Conservation (phyloP, 2,888 invertebrate genomes). For the Raillietiella orientalis region DNA sequence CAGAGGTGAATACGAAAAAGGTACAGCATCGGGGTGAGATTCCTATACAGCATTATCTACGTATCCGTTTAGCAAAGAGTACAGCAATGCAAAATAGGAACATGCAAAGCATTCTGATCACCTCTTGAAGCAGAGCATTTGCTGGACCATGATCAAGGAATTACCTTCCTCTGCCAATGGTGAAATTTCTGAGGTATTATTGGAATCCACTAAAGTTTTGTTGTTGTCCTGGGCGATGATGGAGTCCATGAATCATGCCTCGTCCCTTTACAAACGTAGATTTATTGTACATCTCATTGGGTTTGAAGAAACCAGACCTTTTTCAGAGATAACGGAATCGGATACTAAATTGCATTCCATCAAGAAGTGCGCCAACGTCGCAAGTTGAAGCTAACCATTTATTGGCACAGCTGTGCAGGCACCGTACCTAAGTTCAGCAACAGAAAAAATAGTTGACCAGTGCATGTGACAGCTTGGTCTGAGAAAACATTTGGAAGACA, state of each 20-base stretch:
- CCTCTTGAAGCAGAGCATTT: too few species aligned
- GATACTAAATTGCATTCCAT: too few species aligned
- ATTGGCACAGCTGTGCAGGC: conserved; percentile 97
- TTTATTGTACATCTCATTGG: conserved; percentile 53
- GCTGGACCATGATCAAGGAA: too few species aligned
- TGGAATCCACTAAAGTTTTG: conserved; percentile 10
- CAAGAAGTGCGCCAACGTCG: too few species aligned
- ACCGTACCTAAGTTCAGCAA: conserved; percentile 45
- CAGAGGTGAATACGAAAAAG: too few species aligned
- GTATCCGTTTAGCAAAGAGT: too few species aligned
- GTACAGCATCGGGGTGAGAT: too few species aligned
- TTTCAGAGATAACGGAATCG: conserved; percentile 23
- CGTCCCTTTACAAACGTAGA: conserved; percentile 51
- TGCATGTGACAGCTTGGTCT: conserved; percentile 28
- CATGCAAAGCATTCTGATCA: too few species aligned
- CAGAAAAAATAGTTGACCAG: conserved; percentile 21
- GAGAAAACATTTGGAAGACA: conserved; percentile 44
- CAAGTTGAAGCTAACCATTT: conserved; percentile 41
- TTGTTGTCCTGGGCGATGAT: conserved; percentile 79
- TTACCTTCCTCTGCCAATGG: too few species aligned
- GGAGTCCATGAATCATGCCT: conserved; percentile 95
- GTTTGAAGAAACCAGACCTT: conserved; percentile 37
- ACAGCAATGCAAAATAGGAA: too few species aligned
- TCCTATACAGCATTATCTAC: too few species aligned
- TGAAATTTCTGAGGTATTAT: too few species aligned